Base-by-base conservation (phyloP, 2,113 vertebrate species). In the Esox niger region DNA sequence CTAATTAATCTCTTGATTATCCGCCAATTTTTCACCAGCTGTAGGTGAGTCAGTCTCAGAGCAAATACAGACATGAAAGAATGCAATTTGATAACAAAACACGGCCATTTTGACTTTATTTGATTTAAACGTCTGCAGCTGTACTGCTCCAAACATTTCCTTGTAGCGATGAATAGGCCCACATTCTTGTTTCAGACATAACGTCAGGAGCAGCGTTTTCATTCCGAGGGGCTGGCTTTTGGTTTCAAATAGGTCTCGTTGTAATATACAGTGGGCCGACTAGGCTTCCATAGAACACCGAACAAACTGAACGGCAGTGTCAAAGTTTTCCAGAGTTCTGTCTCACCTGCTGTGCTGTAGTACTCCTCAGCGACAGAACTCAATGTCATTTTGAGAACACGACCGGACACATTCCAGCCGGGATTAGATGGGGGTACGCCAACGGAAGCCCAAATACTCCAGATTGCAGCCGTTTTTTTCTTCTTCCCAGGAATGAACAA, bases 261-360 rank as follows among this genome's bases (percentile, higher is more conserved):
- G 27, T 63, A 57, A 31, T 62, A 1, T 71, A 71, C 68, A 69
- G 72, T 52, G 33, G 64, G 71, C 64, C 35, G 69, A 7, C 20
- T 67, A 64, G 68, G 68, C 68, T 58, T 61, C 69, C 64, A 54
- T 56, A 64, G 80, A 71, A 65, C 79, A 35, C 32, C 66, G 73
- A 77, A 71, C 25, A 69, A 68, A 78, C 65, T 1, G 66, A 72
- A 47, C 63, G 32, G 17, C 47, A 49, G 47, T 52, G 35, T 38
- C 35, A 38, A 13, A 15, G 49, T n/a, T 23, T 17, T 59, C 26
- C 47, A 76, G 77, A 81, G 67, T 86, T 84, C 62, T 73, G 65
- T 86, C 77, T 89, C 86, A 88, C 87, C 89, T 87, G 86, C 86
- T 76, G 64, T 82, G 83, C 73, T 83, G 79, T 75, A n/a, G 78